Evolutionary conservation across 2,797 vertebrate species (phyloP), one percentile per base, ranked within the genome.

Genomic region (Ceryle rudis): DNA sequence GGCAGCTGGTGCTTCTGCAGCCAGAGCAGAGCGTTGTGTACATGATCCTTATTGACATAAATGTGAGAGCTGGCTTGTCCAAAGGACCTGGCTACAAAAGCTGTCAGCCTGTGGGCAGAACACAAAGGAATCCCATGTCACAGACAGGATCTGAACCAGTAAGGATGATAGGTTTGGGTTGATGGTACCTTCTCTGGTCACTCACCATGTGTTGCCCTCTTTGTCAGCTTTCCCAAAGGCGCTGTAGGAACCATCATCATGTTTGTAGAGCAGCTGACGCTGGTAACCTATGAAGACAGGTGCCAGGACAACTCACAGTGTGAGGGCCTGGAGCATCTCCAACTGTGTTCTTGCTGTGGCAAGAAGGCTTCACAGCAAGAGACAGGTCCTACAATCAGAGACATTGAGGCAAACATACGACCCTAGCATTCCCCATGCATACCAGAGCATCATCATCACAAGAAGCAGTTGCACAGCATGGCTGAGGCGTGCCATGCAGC

Each of bases 41-140:
- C 97, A 14, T 98, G 96, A 5, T 41, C 49, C 8, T 92, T 61
- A 20, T 98, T 71, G 17, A 99, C 94, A 42, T 98, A 99, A 91
- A 99, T 98, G 91, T 98, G 98, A 0, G 96, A 89, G n/a, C 84
- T 97, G 2, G 98, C 98, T 25, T 98, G 97, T 5, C 96, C 97
- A 3, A 99, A 99, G 28, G 98, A 98, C 94, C 98, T 98, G 97
- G 98, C 98, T 92, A 99, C 98, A 83, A 99, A 99, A 8, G 98
- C 94, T 10, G 98, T 99, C 93, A 99, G 95, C 98, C 99, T 99
- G 87, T 15, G 13, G 31, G 49, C 52, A 93, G 64, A 83, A 18
- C 52, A 74, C 1, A 0, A 4, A 78, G 52, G 25, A 73, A 58
- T 41, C 22, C 51, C 41, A 8, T 6, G 39, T 71, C 71, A 75